Base-by-base conservation (phyloP, 2,113 vertebrate species). In the Cavia porcellus region DNA sequence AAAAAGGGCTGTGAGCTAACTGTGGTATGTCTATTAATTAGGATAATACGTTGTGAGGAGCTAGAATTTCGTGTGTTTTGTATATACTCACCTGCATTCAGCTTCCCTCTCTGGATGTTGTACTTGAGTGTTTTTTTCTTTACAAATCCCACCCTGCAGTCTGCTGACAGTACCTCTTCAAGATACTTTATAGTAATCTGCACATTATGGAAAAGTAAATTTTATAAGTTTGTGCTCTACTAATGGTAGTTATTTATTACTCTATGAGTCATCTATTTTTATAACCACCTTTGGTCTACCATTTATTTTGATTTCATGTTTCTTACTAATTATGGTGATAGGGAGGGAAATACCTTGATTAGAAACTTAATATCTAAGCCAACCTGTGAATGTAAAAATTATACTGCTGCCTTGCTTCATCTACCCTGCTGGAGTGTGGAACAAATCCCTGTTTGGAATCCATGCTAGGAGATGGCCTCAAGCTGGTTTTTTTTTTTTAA, bases 1-100 rank as follows among this genome's bases (percentile, higher is more conserved):
- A 55, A 96, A 96, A 98, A 98, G 98, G 98, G 98, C 98, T 98
- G 95, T 94, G 72, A 98, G 90, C 91, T 97, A 96, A 96, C 86
- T 47, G 86, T 96, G 95, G 82, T 96, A 95, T 92, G 95, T 92
- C 90, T 91, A 7, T 50, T 84, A 59, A 79, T 77, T n/a, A 90
- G 57, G 57, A 32, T n/a, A n/a, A 52, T 45, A 24, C 47, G 95
- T 97, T 92, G 89, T 95, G 93, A 84, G 87, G 96, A 97, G 86
- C 91, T 98, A 30, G 90, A 94, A 64, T 95, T 92, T 97, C 94
- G 86, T 94, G 93, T 98, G 86, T 97, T 96, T 96, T 92, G 72
- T 92, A 25, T 97, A 38, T 92, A 97, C 62, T 98, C 97, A 45
- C 45, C 87, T 68, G n/a, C 77, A 8, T 38, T 59, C 42, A 50